These are phyloP conservation scores for Acrobasis repandana DNA, from an alignment of 2,888 invertebrate genomes.

Conservation along the genomic window DNA sequence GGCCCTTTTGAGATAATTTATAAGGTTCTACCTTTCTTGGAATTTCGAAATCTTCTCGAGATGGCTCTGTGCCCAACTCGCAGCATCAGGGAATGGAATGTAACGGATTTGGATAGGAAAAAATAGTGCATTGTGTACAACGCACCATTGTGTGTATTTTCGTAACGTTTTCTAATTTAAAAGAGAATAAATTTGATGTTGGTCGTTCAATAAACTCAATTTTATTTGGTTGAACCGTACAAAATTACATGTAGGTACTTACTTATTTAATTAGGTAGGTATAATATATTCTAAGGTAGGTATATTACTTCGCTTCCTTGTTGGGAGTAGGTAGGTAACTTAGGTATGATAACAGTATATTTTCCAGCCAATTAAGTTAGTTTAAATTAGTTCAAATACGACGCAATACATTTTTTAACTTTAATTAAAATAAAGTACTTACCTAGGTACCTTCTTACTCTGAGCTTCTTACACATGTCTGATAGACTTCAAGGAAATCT, in stretches of 20 bases:
- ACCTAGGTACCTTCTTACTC: no score
- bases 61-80: constrained; percentile 62
- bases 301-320: not conserved
- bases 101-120: constrained; percentile 77
- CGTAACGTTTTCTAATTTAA: constrained; percentile 54
- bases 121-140: constrained; percentile 67
- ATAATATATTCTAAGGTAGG: not conserved
- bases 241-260: not conserved
- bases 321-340: not conserved
- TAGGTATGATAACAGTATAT: not conserved
- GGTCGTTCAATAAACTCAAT: not conserved
- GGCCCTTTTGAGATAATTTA: constrained; percentile 83
- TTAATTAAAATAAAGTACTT: no score
- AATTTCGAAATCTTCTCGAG: constrained; percentile 80
- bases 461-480: no score
- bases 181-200: constrained; percentile 25
- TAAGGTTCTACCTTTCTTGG: constrained; percentile 81
- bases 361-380: no score
- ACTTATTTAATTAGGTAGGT: not conserved
- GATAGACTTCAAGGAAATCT: no score
- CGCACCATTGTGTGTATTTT: constrained; percentile 52
- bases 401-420: no score
- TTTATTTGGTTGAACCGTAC: not conserved
- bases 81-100: constrained; percentile 75
- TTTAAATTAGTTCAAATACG: no score